Base-by-base conservation (phyloP, 2,113 vertebrate species). In the Dipodomys ordii region DNA sequence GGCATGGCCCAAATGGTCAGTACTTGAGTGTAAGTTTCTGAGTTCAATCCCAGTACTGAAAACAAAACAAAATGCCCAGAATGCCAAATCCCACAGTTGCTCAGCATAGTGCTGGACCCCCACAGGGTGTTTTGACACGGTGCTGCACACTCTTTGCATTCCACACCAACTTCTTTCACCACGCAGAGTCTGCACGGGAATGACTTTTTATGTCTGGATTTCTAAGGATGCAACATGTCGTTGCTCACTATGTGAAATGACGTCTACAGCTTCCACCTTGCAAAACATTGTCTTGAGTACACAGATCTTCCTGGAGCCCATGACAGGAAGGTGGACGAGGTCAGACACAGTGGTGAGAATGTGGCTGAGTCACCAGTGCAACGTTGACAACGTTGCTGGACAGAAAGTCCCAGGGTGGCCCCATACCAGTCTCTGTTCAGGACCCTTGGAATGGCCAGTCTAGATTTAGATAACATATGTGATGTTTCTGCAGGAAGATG, bases 231-330 rank as follows among this genome's bases (percentile, higher is more conserved):
- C 92, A 84, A 6, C 80, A 2, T 81, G 35, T 68, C 81, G 28
- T 30, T 84, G 32, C 93, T 78, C 28, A 67, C 74, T 22, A n/a
- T 27, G 73, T 77, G 76, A 92, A 92, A 71, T 2, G 39, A 78
- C 68, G 84, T 39, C 72, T 15, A 25, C 83, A 30, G 49, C 27
- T 53, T 65, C 68, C 30, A 44, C 69, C 44, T 46, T 87, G 32
- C n/a, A 25, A 23, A 72, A 71, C 25, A 15, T 49, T 88, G 46
- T 72, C 57, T 87, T 65, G 90, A 91, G 88, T 80, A 77, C 15
- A 88, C 62, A 83, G 35, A 76, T 77, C 64, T 88, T 81, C 78
- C 0, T 3, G 72, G 73, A 35, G 53, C 15, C 62, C 0, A 12
- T 1, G 15, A 67, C 32, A 35, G 44, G 68, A 57, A 69, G 10